Evolutionary conservation across 2,888 invertebrate species (phyloP).

Genomic region (Dryadula phaetusa): DNA sequence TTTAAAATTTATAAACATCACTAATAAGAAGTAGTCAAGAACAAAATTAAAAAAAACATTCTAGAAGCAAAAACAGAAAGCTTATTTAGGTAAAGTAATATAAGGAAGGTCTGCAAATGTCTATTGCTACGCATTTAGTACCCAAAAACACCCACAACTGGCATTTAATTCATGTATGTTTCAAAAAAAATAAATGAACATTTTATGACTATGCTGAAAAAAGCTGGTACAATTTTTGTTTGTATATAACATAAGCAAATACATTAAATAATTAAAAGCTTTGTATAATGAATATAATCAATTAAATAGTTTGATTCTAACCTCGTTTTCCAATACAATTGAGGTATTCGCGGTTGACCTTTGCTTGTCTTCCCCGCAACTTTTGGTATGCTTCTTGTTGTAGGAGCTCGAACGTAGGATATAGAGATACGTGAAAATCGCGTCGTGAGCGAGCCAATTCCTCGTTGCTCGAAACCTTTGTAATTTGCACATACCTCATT

Average conservation of each 20-base stretch:
- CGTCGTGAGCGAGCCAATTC: constrained; percentile 60
- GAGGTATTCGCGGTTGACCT: constrained; percentile 66
- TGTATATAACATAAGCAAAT: constrained; percentile 7
- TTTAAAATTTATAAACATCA: neutral
- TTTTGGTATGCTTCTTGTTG: constrained; percentile 65
- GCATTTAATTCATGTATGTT: no score
- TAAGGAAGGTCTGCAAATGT: no score
- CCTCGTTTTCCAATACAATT: constrained; percentile 75
- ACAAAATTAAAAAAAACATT: neutral
- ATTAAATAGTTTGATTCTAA: constrained; percentile 51
- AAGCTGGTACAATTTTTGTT: constrained; percentile 19
- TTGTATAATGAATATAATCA: neutral
- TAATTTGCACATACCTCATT: constrained; percentile 51
- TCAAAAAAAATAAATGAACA: no score
- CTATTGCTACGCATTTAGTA: neutral
- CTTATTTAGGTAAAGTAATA: neutral
- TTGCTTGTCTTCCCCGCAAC: constrained; percentile 61
- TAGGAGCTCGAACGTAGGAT: constrained; percentile 69
- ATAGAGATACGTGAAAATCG: constrained; percentile 68
- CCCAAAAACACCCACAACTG: neutral
- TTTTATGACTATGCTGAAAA: no score
- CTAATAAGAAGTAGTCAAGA: neutral
- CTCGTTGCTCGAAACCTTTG: constrained; percentile 61
- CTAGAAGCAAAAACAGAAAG: constrained; percentile 3
- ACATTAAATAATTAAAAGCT: neutral